Percentiles rank a stretch among this genome's conserved stretches.
Conservation (phyloP, 2,888 invertebrate genomes). For the Lapara coniferarum region DNA sequence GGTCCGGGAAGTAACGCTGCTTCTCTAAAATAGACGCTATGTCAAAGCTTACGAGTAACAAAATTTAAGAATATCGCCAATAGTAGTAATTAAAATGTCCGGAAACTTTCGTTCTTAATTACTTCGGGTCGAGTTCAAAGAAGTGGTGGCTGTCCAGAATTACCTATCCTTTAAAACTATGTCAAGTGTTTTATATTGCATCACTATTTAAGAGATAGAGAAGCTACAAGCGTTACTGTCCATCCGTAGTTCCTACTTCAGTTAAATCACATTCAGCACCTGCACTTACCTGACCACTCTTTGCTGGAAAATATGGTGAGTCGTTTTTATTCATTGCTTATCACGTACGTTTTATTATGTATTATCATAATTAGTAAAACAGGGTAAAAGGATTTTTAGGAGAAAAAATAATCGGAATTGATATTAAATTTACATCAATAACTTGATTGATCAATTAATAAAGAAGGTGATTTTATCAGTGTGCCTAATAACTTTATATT, state of each 20-base stretch:
- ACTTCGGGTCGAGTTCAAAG: not conserved
- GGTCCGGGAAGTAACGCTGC: not conserved
- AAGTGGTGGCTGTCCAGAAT: not conserved
- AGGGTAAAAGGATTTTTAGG: not conserved
- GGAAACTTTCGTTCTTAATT: not conserved
- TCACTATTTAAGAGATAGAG: not conserved
- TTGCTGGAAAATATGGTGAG: conserved; percentile 41
- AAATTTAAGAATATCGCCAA: too few species aligned
- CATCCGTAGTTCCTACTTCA: not conserved
- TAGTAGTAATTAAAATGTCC: too few species aligned
- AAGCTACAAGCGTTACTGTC: not conserved
- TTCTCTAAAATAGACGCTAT: not conserved
- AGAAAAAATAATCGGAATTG: not conserved
- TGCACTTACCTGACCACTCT: conserved; percentile 30
- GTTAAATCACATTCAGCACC: conserved; percentile 15
- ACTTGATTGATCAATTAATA: too few species aligned
- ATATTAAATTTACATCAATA: not conserved
- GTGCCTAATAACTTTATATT: not conserved
- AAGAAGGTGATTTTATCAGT: not conserved
- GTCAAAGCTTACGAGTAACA: too few species aligned
- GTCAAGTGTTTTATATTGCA: not conserved
- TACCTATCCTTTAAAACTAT: not conserved
- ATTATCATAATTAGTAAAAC: not conserved
- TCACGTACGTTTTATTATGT: not conserved
- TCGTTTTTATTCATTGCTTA: conserved; percentile 30